Percentiles rank a stretch among this genome's conserved stretches.
Conservation (phyloP, 2,888 invertebrate species). For the Acanthococcus lagerstroemiae region DNA sequence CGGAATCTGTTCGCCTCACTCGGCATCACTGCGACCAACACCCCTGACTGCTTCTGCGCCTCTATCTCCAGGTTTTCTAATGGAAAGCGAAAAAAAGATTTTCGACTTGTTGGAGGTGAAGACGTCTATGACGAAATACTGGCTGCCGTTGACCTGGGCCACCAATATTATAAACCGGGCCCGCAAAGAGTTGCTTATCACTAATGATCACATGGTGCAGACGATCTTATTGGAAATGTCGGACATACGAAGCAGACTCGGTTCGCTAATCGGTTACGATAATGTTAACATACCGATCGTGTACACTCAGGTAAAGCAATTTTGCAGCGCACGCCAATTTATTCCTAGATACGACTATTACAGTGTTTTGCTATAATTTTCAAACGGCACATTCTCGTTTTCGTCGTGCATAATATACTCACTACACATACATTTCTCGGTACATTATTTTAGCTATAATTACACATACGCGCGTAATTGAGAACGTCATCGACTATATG, state of each 20-base stretch:
- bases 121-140: slow-evolving; percentile 82
- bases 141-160: slow-evolving; percentile 91
- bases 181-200: slow-evolving; percentile 69
- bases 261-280: slow-evolving; percentile 79
- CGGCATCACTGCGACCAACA: no score
- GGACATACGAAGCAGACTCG: slow-evolving; percentile 71
- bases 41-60: neutral
- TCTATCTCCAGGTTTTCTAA: slow-evolving; percentile 61
- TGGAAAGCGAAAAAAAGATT: slow-evolving; percentile 82
- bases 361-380: no score
- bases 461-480: no score
- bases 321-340: neutral
- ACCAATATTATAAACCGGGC: slow-evolving; percentile 83
- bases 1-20: no score
- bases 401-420: no score
- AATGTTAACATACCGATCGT: slow-evolving; percentile 86
- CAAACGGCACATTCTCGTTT: no score
- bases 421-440: no score
- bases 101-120: slow-evolving; percentile 83
- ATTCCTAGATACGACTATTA: no score
- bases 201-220: slow-evolving; percentile 85
- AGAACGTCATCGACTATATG: no score
- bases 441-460: no score
- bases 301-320: slow-evolving; percentile 65
- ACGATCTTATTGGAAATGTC: slow-evolving; percentile 80